Conservation (phyloP, 2,797 vertebrate genomes). For the Falco cherrug region DNA sequence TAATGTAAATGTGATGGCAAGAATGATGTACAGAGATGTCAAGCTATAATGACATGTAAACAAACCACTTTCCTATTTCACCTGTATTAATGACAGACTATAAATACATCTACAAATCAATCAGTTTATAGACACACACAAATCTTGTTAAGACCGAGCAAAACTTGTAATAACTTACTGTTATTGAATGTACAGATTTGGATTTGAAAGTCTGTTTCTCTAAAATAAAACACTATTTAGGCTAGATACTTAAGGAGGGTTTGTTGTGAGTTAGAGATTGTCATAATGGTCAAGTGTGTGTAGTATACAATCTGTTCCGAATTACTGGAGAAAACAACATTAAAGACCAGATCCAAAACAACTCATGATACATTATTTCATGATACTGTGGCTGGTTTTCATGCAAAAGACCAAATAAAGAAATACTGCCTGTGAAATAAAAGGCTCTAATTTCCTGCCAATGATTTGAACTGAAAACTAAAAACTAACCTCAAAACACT, state of each 20-base stretch:
- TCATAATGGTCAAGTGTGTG: neutral
- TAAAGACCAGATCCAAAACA: neutral
- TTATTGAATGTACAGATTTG: neutral
- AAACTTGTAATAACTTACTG: neutral
- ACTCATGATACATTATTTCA: neutral
- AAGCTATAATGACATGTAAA: neutral
- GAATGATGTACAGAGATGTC: neutral
- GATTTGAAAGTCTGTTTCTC: neutral
- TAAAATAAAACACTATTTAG: neutral
- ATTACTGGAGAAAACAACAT: neutral
- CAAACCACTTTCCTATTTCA: neutral
- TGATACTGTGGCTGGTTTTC: neutral
- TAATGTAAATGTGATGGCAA: neutral
- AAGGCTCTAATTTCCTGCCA: neutral
- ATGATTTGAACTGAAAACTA: neutral
- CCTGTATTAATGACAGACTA: neutral
- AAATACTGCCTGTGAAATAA: neutral
- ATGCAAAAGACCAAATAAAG: conserved; percentile 7
- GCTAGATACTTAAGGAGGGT: neutral
- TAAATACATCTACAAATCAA: neutral
- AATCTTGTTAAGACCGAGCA: neutral
- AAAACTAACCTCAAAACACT: conserved; percentile 86
- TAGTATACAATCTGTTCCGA: neutral
- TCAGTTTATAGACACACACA: neutral
- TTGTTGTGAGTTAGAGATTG: neutral